Percentiles rank a stretch among this genome's conserved stretches.
phyloP scores from a whole-genome alignment of 2,113 vertebrate genomes.

The Pardalotus punctatus region DNA sequence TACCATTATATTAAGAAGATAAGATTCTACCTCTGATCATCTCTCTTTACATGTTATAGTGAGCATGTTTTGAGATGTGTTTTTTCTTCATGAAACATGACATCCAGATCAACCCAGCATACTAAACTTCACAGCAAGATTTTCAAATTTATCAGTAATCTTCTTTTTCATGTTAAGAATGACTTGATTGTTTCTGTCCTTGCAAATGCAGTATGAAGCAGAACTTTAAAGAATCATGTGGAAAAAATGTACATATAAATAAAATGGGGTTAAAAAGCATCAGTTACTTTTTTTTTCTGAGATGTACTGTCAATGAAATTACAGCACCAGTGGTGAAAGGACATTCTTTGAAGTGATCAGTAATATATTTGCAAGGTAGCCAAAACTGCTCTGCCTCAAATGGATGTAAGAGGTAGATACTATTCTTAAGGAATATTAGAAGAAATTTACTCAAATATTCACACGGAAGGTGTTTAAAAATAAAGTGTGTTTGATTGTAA shows the following conservation, averaged over 20 bases:
- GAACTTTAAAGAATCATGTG: rapidly evolving
- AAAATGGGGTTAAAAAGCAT: neutral
- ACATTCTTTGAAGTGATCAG: neutral
- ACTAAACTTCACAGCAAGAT: neutral
- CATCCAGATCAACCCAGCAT: neutral
- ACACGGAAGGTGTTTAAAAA: neutral
- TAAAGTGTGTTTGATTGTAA: neutral
- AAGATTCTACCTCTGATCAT: neutral
- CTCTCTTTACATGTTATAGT: neutral
- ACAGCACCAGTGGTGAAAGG: neutral
- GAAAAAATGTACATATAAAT: neutral
- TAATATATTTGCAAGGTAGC: neutral
- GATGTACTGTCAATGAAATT: neutral
- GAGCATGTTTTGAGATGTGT: neutral
- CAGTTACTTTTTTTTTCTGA: neutral
- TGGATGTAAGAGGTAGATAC: neutral
- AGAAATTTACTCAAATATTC: neutral
- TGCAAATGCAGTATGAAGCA: neutral
- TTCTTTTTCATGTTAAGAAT: neutral
- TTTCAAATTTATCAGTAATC: neutral
- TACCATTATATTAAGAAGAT: neutral
- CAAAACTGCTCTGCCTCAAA: neutral
- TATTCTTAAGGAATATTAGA: neutral
- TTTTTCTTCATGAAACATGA: neutral
- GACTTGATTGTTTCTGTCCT: neutral